Evolutionary conservation across 2,113 vertebrate genomes (phyloP).

Genomic region (Probosciger aterrimus): DNA sequence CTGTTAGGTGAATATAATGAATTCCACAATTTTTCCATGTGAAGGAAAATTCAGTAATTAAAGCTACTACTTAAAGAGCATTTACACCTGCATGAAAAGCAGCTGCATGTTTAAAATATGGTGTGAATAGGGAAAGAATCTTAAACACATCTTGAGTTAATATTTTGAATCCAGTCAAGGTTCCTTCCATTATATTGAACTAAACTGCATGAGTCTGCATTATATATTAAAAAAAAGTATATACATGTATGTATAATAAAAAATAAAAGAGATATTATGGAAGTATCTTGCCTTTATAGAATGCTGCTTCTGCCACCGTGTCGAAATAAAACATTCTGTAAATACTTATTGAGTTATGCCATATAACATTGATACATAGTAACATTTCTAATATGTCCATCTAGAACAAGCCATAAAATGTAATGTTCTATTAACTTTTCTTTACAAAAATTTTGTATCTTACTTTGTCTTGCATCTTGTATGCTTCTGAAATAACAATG

Average conservation of each 20-base stretch:
- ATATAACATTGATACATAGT: background rate
- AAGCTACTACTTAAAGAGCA: background rate
- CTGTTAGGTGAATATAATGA: background rate
- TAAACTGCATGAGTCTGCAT: background rate
- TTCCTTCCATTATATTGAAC: background rate
- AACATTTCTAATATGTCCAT: background rate
- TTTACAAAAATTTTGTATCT: background rate
- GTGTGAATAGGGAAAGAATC: background rate
- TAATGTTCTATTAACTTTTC: background rate
- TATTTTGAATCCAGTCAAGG: background rate
- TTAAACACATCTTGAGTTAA: background rate
- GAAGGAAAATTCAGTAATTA: background rate
- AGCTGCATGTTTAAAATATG: background rate
- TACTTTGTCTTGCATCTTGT: background rate
- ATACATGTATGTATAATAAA: background rate
- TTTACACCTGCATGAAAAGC: background rate
- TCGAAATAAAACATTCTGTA: background rate
- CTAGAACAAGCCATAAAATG: background rate
- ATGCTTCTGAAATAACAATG: background rate
- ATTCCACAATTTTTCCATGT: background rate
- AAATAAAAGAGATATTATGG: background rate
- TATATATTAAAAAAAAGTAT: no score
- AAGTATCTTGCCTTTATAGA: background rate
- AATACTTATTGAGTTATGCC: background rate
- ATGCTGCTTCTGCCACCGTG: background rate